Evolutionary conservation across 2,888 invertebrate genomes (phyloP).

Genomic region (Ennomos fuscantarius): DNA sequence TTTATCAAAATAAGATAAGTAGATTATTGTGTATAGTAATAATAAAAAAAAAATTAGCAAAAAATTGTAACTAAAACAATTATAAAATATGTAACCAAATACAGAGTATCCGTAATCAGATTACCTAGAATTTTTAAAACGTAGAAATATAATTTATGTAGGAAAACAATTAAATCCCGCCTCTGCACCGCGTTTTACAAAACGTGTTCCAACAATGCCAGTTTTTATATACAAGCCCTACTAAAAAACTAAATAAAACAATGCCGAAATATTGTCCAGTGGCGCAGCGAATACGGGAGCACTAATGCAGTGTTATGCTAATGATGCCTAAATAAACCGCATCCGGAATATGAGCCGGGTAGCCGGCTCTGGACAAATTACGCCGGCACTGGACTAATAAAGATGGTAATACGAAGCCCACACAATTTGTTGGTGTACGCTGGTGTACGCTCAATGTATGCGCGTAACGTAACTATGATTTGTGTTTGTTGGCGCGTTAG

Average conservation of each 20-base stretch:
- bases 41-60: no score
- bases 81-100: no score
- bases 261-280: constrained; percentile 21
- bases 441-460: constrained; percentile 40
- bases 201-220: background rate
- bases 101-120: no score
- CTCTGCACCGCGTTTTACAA: background rate
- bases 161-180: no score
- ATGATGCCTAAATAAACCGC: constrained; percentile 72
- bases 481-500: background rate
- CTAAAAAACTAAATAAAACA: constrained; percentile 9
- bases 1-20: no score
- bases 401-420: constrained; percentile 67
- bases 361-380: constrained; percentile 66
- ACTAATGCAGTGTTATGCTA: constrained; percentile 72
- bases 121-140: no score
- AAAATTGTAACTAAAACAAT: no score
- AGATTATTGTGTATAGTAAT: no score
- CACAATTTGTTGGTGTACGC: constrained; percentile 57
- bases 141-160: no score
- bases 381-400: constrained; percentile 66
- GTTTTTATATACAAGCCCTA: constrained; percentile 2
- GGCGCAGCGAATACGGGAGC: constrained; percentile 46
- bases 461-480: constrained; percentile 17
- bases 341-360: constrained; percentile 66